A percentile compares a stretch with the other conserved stretches of the same genome.
These are phyloP conservation scores for Leptothorax acervorum DNA, from an alignment of 2,888 invertebrate genomes.

Conservation along the genomic window DNA sequence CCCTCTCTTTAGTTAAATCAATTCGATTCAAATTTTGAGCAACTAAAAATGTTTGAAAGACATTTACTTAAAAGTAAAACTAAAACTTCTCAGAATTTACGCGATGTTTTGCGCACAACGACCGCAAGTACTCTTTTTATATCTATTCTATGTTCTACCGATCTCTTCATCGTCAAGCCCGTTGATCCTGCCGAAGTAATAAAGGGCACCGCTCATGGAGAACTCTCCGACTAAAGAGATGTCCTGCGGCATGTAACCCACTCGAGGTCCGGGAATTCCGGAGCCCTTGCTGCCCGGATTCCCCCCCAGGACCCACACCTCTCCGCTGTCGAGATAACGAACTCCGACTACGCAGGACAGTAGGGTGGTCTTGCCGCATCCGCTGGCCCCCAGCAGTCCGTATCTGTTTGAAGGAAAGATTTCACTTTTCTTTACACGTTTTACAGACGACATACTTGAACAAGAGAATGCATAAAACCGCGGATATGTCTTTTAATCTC, in stretches of 20 bases:
- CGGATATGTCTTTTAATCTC: background rate
- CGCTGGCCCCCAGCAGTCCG: slow-evolving; percentile 95
- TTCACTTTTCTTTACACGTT: background rate
- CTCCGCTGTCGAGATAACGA: slow-evolving; percentile 90
- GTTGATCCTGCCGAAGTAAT: slow-evolving; percentile 95
- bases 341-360: slow-evolving; percentile 94
- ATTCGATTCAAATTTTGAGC: too few species aligned
- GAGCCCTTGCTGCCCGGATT: slow-evolving; percentile 88
- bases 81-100: background rate
- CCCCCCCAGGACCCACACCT: slow-evolving; percentile 91
- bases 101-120: too few species aligned
- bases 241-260: slow-evolving; percentile 97
- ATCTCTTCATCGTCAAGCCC: slow-evolving; percentile 90
- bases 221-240: slow-evolving; percentile 93
- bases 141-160: slow-evolving; percentile 69
- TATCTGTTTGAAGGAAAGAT: slow-evolving; percentile 89
- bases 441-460: background rate
- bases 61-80: background rate
- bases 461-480: background rate
- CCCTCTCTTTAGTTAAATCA: too few species aligned
- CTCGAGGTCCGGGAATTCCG: slow-evolving; percentile 90
- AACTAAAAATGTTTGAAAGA: background rate
- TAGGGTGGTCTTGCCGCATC: slow-evolving; percentile 96
- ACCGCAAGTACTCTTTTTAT: background rate
- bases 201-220: slow-evolving; percentile 93